phyloP scores from a whole-genome alignment of 1,140 invertebrate genomes.

The Condylostylus longicornis region DNA sequence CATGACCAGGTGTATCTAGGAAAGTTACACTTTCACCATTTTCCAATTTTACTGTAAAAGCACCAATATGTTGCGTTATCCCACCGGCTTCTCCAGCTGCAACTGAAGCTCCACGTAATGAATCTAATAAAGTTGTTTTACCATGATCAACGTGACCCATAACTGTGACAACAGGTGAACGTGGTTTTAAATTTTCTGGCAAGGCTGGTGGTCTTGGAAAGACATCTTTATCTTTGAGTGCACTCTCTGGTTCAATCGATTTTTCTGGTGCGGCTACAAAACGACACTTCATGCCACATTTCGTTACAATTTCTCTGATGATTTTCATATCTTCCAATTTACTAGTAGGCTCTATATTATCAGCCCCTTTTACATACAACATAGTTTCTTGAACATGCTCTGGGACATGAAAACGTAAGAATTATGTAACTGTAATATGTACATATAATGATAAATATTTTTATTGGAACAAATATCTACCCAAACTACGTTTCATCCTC shows the following conservation, averaged over 20 bases:
- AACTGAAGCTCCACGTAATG: slow-evolving; percentile 69
- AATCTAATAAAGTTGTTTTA: slow-evolving; percentile 93
- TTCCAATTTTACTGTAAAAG: slow-evolving; percentile 70
- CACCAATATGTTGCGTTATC: slow-evolving; percentile 98
- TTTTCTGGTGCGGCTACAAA: slow-evolving; percentile 35
- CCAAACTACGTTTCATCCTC: slow-evolving; percentile 33
- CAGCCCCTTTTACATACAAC: slow-evolving; percentile 43
- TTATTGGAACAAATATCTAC: slow-evolving; percentile 8
- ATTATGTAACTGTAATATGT: too few relatives aligned
- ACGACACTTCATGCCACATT: slow-evolving; percentile 42
- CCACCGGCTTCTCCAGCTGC: slow-evolving; percentile 93
- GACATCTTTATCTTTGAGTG: slow-evolving; percentile 34
- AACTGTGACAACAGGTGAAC: slow-evolving; percentile 87
- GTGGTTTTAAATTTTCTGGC: slow-evolving; percentile 40
- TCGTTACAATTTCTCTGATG: slow-evolving; percentile 47
- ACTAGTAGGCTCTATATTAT: slow-evolving; percentile 31
- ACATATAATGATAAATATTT: neutral
- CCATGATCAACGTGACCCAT: slow-evolving; percentile 99
- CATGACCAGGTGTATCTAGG: slow-evolving; percentile 98
- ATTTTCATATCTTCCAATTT: slow-evolving; percentile 40
- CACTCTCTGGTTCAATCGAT: slow-evolving; percentile 23
- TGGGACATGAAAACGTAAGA: slow-evolving; percentile 30
- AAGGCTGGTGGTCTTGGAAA: slow-evolving; percentile 45
- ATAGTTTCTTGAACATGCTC: slow-evolving; percentile 55
- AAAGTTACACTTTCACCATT: slow-evolving; percentile 74